Base-by-base conservation (phyloP, 1,140 invertebrate species). In the Eumeta japonica region DNA sequence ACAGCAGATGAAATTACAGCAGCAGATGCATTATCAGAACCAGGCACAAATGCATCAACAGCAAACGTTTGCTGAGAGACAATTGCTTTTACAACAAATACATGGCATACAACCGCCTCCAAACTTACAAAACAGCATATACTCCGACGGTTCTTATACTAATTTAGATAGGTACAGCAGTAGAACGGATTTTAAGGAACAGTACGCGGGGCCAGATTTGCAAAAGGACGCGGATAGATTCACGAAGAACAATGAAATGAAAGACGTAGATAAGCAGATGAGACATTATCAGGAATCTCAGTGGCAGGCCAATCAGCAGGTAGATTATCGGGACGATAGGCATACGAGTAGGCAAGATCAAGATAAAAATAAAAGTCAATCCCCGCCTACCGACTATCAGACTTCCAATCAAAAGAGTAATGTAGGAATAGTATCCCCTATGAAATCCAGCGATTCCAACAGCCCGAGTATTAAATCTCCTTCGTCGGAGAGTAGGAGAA, bases 11-110 rank as follows among this genome's bases (percentile, higher is more conserved):
- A 81, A 81, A 54, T 58, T 82, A 47, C 79, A 81, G 41, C 79
- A 80, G 16, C 79, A 82, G 45, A 47, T 82, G 37, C 77, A 78
- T 41, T 81, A 80, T 41, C 80, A 82, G 43, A 81, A 72, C 45
- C 79, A 82, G 45, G 80, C 80, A 15, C 75, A 77, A 38, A 77
- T 80, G 58, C 78, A 80, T 45, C 79, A 81, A 46, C 80, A 82
- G 40, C 76, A 80, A 43, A 81, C 79, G 18, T 82, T 82, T 46
- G 80, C 80, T 15, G 68, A 81, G 56, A 51, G 80, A 10, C 80
- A 82, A 55, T 65, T 79, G 45, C 58, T 65, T 43, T 71, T 60
- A 39, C 73, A 76, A 41, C 75, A 76, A 52, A 62, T 78, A n/a
- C 71, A 76, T 37, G 72, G 71, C 10, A 55, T 75, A 18, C 73